phyloP scores from a whole-genome alignment of 2,888 invertebrate species.

The Plemyria rubiginata region DNA sequence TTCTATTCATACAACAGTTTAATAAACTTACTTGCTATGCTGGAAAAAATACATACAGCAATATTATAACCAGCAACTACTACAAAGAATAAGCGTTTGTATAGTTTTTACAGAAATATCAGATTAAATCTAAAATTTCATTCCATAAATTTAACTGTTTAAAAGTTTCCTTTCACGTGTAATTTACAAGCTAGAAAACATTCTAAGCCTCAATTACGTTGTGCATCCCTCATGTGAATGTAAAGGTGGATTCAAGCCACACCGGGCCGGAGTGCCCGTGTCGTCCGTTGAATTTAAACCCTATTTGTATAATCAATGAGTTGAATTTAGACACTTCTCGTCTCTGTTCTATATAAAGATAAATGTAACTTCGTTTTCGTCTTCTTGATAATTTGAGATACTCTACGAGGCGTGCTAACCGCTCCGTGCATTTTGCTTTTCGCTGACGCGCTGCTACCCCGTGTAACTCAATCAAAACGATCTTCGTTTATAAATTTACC shows the following conservation, averaged over 20 bases:
- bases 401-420: too few species aligned
- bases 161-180: neutral
- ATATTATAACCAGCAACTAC: neutral
- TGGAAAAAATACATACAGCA: too few species aligned
- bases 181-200: slow-evolving; percentile 8
- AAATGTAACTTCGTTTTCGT: too few species aligned
- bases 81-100: neutral
- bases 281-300: neutral
- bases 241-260: slow-evolving; percentile 6
- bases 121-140: neutral
- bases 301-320: neutral
- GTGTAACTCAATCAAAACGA: too few species aligned
- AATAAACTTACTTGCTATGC: neutral
- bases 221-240: slow-evolving; percentile 18
- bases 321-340: too few species aligned
- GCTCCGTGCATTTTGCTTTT: too few species aligned
- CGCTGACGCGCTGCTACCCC: too few species aligned
- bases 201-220: slow-evolving; percentile 22
- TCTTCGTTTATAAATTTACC: too few species aligned
- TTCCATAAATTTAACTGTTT: neutral
- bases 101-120: too few species aligned
- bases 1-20: too few species aligned
- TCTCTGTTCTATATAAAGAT: too few species aligned
- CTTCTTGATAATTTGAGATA: too few species aligned
- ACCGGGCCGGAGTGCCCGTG: neutral